Evolutionary conservation across 2,797 vertebrate species (phyloP).

Genomic region (Galaxias olidus): DNA sequence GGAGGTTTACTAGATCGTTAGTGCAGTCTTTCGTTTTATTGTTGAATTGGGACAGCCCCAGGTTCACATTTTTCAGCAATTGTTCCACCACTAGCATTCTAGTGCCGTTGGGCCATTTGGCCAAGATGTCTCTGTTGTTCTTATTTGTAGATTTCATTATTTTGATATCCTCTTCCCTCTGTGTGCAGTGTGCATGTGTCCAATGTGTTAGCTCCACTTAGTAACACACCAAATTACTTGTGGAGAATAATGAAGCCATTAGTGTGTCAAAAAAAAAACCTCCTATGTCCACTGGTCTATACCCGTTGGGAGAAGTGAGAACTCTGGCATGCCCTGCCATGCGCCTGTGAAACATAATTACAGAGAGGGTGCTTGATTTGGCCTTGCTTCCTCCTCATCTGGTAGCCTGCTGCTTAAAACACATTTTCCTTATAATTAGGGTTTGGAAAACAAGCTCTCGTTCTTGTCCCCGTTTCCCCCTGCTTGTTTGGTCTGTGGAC

Average conservation of each 20-base stretch:
- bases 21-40: background rate
- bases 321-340: constrained; percentile 72
- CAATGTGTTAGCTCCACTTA: constrained; percentile 69
- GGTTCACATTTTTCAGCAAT: background rate
- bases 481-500: constrained; percentile 43
- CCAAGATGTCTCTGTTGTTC: too few species aligned
- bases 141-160: constrained; percentile 11
- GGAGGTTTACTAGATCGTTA: too few species aligned
- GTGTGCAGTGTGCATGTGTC: constrained; percentile 67
- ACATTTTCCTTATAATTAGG: constrained; percentile 80
- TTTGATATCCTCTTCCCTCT: constrained; percentile 65
- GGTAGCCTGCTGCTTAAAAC: constrained; percentile 80
- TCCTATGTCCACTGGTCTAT: constrained; percentile 55
- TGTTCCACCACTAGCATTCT: constrained; percentile 21
- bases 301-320: constrained; percentile 73
- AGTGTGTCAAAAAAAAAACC: constrained; percentile 61
- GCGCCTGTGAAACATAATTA: constrained; percentile 79
- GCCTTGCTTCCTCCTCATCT: constrained; percentile 82
- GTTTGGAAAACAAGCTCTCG: constrained; percentile 72
- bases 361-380: constrained; percentile 78
- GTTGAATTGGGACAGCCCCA: background rate
- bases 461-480: constrained; percentile 51
- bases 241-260: constrained; percentile 81
- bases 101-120: background rate
- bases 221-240: constrained; percentile 70